Evolutionary conservation across 2,797 vertebrate genomes (phyloP).

Genomic region (Rhynchonycteris naso): DNA sequence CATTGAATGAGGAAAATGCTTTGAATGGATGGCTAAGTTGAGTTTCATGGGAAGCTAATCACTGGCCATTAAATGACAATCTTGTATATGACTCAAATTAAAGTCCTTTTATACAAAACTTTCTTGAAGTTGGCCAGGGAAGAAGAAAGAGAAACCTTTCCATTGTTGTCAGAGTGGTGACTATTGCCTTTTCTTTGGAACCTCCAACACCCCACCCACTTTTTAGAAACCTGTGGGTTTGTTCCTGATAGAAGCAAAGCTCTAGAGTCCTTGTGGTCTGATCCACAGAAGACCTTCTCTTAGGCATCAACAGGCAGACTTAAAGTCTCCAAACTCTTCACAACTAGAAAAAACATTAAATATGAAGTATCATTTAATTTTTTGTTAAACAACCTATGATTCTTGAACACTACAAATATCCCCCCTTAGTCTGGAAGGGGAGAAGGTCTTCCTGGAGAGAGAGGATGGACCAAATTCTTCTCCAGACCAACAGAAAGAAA

Average conservation of each 20-base stretch:
- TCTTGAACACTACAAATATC: not conserved
- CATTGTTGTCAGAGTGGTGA: not conserved
- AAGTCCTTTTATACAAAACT: not conserved
- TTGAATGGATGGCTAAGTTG: not conserved
- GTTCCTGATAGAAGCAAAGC: fast-evolving
- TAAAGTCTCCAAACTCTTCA: not conserved
- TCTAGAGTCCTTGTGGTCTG: too few species aligned
- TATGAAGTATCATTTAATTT: not conserved
- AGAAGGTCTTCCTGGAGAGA: not conserved
- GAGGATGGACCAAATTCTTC: fast-evolving
- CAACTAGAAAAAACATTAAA: not conserved
- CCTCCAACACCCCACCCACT: fast-evolving
- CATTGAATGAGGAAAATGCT: not conserved
- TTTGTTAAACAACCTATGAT: not conserved
- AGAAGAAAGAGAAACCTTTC: not conserved
- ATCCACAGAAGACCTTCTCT: fast-evolving
- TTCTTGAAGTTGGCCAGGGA: not conserved
- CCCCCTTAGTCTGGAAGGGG: not conserved
- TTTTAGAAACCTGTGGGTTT: not conserved
- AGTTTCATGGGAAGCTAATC: not conserved
- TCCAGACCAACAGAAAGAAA: not conserved
- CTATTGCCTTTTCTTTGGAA: fast-evolving
- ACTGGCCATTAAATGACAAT: too few species aligned
- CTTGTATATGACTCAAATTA: fast-evolving
- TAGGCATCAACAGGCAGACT: too few species aligned